phyloP scores from a whole-genome alignment of 1,140 invertebrate species.

The Whitmania pigra region DNA sequence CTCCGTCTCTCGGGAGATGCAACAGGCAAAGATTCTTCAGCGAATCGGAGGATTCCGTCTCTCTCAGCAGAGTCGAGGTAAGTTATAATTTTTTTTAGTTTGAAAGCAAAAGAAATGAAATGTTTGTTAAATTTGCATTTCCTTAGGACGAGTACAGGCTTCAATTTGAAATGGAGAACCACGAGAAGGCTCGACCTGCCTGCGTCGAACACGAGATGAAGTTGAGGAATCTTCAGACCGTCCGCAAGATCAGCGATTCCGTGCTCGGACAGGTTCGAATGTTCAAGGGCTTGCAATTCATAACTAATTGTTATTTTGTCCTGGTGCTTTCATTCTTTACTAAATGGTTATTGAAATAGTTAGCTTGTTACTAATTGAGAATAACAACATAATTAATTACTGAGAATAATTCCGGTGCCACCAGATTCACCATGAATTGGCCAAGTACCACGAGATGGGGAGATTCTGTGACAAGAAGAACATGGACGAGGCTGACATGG shows the following conservation, averaged over 20 bases:
- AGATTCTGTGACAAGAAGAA: constrained; percentile 39
- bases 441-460: constrained; percentile 50
- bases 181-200: constrained; percentile 40
- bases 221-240: constrained; percentile 33
- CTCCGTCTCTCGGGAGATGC: background rate
- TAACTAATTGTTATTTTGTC: background rate
- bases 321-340: background rate
- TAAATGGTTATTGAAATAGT: no score
- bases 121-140: background rate
- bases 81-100: background rate
- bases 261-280: constrained; percentile 40
- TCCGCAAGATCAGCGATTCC: constrained; percentile 37
- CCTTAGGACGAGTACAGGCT: constrained; percentile 19
- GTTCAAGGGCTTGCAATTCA: background rate
- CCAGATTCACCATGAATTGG: constrained; percentile 50
- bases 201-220: constrained; percentile 43
- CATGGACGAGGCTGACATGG: constrained; percentile 40
- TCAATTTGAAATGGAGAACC: constrained; percentile 13
- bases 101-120: background rate
- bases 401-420: background rate
- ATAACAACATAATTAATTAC: no score
- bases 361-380: no score
- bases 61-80: constrained; percentile 21
- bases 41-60: constrained; percentile 26
- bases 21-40: constrained; percentile 20